These are phyloP conservation scores for Cantharis nigra DNA, from an alignment of 2,888 invertebrate species.

Conservation along the genomic window DNA sequence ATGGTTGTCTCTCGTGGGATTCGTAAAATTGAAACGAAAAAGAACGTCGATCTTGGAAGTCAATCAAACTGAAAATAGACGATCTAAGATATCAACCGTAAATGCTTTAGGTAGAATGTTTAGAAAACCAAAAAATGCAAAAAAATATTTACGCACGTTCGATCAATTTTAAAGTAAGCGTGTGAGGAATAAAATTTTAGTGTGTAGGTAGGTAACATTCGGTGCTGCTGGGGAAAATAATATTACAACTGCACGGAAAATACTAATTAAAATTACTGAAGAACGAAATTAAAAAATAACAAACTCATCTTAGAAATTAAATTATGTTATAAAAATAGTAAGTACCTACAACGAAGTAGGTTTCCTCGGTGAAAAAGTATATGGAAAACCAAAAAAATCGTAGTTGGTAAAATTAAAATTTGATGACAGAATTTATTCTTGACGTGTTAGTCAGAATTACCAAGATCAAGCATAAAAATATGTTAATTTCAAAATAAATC, in stretches of 20 bases:
- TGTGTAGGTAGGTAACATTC: neutral
- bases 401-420: neutral
- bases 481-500: neutral
- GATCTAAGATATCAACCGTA: constrained; percentile 14
- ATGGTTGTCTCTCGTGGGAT: constrained; percentile 15
- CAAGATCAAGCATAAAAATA: neutral
- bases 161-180: neutral
- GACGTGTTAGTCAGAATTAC: neutral
- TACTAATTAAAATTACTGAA: neutral
- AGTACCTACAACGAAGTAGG: neutral
- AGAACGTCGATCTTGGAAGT: constrained; percentile 21
- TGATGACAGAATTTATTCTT: neutral
- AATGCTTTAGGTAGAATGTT: constrained; percentile 14
- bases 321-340: neutral
- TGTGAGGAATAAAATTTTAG: neutral
- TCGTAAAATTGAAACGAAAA: constrained; percentile 23
- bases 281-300: neutral
- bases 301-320: neutral
- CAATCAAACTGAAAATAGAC: constrained; percentile 25
- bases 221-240: neutral
- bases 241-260: neutral
- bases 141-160: neutral
- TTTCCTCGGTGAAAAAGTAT: neutral
- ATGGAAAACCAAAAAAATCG: neutral
- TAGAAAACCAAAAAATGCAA: neutral